Conservation (phyloP, 2,888 invertebrate genomes). For the Cenopis cana region DNA sequence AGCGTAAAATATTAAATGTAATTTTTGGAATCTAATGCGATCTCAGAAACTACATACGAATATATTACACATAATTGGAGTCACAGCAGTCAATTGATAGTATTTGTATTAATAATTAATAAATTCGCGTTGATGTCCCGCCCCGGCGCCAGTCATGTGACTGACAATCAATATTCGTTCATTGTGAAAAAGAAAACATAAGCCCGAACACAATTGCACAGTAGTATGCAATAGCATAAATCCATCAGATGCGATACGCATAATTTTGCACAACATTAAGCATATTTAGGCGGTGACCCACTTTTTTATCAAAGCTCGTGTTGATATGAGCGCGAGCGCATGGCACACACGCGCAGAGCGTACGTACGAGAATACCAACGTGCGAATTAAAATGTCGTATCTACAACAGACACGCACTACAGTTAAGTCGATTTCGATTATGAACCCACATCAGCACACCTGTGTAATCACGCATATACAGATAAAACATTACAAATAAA, state of each 20-base stretch:
- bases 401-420: not conserved
- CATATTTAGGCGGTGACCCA: constrained; percentile 77
- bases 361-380: constrained; percentile 14
- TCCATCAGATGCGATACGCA: constrained; percentile 68
- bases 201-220: constrained; percentile 53
- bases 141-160: constrained; percentile 4
- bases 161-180: constrained; percentile 19
- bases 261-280: constrained; percentile 72
- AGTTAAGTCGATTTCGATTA: constrained; percentile 11
- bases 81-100: too few species aligned
- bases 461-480: constrained; percentile 30
- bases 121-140: not conserved
- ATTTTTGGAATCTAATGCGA: not conserved
- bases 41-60: too few species aligned
- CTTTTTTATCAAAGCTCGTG: constrained; percentile 70
- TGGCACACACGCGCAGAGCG: constrained; percentile 48
- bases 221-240: constrained; percentile 65
- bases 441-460: constrained; percentile 16
- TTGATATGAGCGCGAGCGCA: constrained; percentile 60
- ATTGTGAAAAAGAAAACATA: constrained; percentile 52
- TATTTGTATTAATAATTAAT: too few species aligned
- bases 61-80: too few species aligned
- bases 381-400: not conserved
- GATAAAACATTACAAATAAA: constrained; percentile 23
- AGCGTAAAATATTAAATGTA: too few species aligned